A percentile compares a stretch with the other conserved stretches of the same genome.
phyloP scores from a whole-genome alignment of 2,888 invertebrate genomes.

The Catocala nupta region DNA sequence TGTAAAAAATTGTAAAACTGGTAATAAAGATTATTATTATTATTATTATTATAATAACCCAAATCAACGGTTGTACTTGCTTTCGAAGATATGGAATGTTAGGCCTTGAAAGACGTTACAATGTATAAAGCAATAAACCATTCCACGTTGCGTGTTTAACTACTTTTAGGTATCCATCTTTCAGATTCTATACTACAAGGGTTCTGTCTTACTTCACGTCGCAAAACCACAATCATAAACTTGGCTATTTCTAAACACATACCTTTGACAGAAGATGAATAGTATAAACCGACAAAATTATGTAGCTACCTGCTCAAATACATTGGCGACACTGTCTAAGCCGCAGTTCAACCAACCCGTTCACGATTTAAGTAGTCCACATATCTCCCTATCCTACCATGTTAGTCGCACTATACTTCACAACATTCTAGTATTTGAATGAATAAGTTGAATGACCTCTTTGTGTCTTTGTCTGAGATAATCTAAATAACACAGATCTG shows the following conservation, averaged over 20 bases:
- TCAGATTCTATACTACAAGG: neutral
- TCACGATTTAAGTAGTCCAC: neutral
- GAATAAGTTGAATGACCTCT: slow-evolving; percentile 65
- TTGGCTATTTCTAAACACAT: slow-evolving; percentile 29
- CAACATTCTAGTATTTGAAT: slow-evolving; percentile 49
- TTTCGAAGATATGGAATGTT: too few species aligned
- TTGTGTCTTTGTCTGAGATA: slow-evolving; percentile 54
- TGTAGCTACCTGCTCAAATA: neutral
- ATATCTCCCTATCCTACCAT: neutral
- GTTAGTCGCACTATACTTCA: neutral
- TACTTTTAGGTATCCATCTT: too few species aligned
- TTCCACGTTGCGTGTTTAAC: too few species aligned
- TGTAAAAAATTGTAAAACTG: too few species aligned
- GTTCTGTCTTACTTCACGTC: neutral
- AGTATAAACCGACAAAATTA: slow-evolving; percentile 19
- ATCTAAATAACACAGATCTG: slow-evolving; percentile 45
- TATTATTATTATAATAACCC: too few species aligned
- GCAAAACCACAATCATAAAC: slow-evolving; percentile 25
- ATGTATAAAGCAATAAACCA: too few species aligned
- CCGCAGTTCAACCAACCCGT: neutral
- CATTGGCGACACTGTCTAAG: neutral
- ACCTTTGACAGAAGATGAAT: slow-evolving; percentile 17
- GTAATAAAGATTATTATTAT: too few species aligned
- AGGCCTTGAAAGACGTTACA: too few species aligned
- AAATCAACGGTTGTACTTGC: too few species aligned